phyloP scores from a whole-genome alignment of 2,797 vertebrate genomes.

The Dendrocincla fuliginosa region DNA sequence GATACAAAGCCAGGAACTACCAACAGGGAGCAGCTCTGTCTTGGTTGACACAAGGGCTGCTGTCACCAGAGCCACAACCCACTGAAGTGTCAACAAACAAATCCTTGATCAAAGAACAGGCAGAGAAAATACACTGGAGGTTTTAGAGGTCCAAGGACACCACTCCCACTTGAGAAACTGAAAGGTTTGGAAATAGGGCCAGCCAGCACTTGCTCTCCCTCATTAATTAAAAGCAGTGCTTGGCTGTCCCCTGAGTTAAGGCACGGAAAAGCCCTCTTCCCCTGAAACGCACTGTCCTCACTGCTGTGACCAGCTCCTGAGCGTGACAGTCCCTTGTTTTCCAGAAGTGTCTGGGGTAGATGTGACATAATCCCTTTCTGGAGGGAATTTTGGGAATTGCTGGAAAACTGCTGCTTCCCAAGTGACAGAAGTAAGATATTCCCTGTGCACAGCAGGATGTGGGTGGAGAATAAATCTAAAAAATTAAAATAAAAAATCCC shows the following conservation, averaged over 20 bases:
- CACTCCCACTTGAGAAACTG: background rate
- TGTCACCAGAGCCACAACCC: background rate
- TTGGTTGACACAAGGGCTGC: background rate
- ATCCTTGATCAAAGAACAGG: background rate
- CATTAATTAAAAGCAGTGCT: background rate
- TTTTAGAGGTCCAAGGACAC: background rate
- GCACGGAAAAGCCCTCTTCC: background rate
- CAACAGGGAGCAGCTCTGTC: background rate
- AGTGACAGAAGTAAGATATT: background rate
- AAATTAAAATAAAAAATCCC: background rate
- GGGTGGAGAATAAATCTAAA: background rate
- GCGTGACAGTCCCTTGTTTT: background rate
- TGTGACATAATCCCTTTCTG: background rate
- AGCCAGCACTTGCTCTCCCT: background rate
- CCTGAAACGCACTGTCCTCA: background rate
- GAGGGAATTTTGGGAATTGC: background rate
- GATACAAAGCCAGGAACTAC: background rate
- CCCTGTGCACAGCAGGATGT: background rate
- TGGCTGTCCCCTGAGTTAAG: background rate
- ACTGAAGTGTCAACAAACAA: background rate
- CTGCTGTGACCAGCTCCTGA: fast-evolving
- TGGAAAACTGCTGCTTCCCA: background rate
- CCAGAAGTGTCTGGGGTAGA: background rate
- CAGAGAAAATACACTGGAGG: background rate
- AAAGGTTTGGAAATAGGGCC: background rate